Percentiles rank a stretch among this genome's conserved stretches.
Conservation (phyloP, 2,797 vertebrate species). For the Moxostoma hubbsi region DNA sequence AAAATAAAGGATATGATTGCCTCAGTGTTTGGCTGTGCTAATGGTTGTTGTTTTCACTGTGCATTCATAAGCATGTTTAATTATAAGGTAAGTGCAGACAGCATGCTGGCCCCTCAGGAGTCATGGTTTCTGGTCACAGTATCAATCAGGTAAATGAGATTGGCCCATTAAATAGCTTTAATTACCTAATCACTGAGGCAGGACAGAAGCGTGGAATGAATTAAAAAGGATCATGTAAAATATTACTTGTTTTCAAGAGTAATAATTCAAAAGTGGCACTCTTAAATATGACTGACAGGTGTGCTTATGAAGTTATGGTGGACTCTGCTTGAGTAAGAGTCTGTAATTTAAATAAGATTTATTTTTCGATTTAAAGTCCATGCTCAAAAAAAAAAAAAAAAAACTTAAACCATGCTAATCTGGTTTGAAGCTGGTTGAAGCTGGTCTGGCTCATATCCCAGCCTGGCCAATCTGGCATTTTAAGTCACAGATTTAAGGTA, state of each 20-base stretch:
- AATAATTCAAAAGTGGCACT: slow-evolving; percentile 53
- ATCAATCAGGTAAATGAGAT: slow-evolving; percentile 77
- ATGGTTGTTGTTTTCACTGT: slow-evolving; percentile 19
- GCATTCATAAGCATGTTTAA: slow-evolving; percentile 39
- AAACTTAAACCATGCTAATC: too few relatives aligned
- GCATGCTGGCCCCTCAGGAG: slow-evolving; percentile 27
- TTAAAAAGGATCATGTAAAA: slow-evolving; percentile 73
- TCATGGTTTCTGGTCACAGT: slow-evolving; percentile 61
- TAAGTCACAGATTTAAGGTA: too few relatives aligned
- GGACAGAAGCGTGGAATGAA: slow-evolving; percentile 72
- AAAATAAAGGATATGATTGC: slow-evolving; percentile 32
- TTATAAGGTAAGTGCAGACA: slow-evolving; percentile 31
- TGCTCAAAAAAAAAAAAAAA: too few relatives aligned
- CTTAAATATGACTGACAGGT: slow-evolving; percentile 35
- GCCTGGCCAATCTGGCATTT: too few relatives aligned
- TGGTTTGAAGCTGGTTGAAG: too few relatives aligned
- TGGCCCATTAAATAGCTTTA: slow-evolving; percentile 76
- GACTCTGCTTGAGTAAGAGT: not conserved
- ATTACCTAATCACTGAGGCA: slow-evolving; percentile 76
- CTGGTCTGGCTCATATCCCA: too few relatives aligned
- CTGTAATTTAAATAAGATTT: not conserved
- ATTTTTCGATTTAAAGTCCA: too few relatives aligned
- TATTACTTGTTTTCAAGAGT: slow-evolving; percentile 61
- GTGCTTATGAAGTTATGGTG: not conserved
- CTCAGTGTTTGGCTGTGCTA: slow-evolving; percentile 36